Evolutionary conservation across 2,113 vertebrate genomes (phyloP).

Genomic region (Tonatia bakeri): DNA sequence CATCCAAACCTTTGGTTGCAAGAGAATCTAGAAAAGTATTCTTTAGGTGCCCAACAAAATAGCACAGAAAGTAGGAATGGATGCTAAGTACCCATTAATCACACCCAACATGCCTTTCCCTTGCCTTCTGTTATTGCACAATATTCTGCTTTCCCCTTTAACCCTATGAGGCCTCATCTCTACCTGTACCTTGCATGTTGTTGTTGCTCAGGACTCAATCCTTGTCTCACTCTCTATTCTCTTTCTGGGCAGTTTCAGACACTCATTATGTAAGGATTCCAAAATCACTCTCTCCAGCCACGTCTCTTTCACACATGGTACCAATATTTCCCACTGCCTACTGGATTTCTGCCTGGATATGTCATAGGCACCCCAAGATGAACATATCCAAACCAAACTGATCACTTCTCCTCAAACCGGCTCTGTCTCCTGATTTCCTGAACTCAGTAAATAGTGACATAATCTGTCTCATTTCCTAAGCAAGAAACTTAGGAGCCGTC

Average conservation of each 20-base stretch:
- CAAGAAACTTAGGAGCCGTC: neutral
- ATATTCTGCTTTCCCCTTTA: neutral
- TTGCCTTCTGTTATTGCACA: neutral
- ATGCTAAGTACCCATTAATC: no score
- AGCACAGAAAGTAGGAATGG: neutral
- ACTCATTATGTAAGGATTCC: neutral
- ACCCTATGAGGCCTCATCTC: neutral
- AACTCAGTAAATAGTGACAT: neutral
- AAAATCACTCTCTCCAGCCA: neutral
- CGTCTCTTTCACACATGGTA: neutral
- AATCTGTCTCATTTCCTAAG: neutral
- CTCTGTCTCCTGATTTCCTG: neutral
- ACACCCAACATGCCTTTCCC: neutral
- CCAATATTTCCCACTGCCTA: neutral
- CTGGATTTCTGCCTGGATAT: neutral
- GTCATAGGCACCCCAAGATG: neutral
- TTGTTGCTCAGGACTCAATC: neutral
- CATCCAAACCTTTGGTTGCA: neutral
- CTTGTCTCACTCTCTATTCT: neutral
- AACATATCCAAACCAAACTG: neutral
- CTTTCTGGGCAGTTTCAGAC: neutral
- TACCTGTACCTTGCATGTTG: neutral
- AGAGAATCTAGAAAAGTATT: neutral
- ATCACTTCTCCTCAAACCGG: neutral
- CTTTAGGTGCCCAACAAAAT: neutral